Evolutionary conservation across 2,888 invertebrate species (phyloP), one percentile per base, ranked within the genome.

Genomic region (Schizotus pectinicornis): DNA sequence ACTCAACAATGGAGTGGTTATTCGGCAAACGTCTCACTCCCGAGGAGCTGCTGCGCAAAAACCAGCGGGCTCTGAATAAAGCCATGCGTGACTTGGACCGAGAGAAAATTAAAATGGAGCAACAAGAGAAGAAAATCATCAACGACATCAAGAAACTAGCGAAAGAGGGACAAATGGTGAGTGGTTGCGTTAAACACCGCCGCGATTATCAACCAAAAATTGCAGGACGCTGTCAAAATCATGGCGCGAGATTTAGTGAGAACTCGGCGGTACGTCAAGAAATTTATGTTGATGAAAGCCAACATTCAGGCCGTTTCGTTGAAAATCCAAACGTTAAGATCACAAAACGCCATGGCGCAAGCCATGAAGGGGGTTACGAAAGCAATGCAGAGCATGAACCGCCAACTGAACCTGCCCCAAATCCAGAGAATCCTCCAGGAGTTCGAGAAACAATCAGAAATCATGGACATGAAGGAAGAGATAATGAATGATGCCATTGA

Each of bases 381-480:
- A 77, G 98, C 99, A 60, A 98, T 99, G 98, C 91, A 92, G 76
- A 92, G 90, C 76, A 99, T 99, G 99, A 99, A 99, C 81, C 85
- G 91, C 22, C 94, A 94, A 78, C 81, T 99, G 75, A 99, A 99
- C 82, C 85, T 99, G 80, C 99, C 99, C 7, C 98, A 99, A 83
- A 99, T 99, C 75, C 98, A 99, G 80, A 92, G 94, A 77, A 99
- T 99, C 67, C 85, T 94, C 68, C 89, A 94, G 82, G 98, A 98
- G 77, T 99, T 99, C 81, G 99, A 99, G 81, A 98, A 98, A 77
- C 98, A 99, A 79, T 95, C 96, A 0, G 98, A 99, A 82, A 97
- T 99, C 52, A 99, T 99, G 99, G 98, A 99, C 77, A 99, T 99
- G 98, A 99, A 99, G 78, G 98, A 99, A 79, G 99, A 99, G 81